These are phyloP conservation scores for Drosophila mulleri DNA, from an alignment of 2,888 invertebrate species.

Conservation along the genomic window DNA sequence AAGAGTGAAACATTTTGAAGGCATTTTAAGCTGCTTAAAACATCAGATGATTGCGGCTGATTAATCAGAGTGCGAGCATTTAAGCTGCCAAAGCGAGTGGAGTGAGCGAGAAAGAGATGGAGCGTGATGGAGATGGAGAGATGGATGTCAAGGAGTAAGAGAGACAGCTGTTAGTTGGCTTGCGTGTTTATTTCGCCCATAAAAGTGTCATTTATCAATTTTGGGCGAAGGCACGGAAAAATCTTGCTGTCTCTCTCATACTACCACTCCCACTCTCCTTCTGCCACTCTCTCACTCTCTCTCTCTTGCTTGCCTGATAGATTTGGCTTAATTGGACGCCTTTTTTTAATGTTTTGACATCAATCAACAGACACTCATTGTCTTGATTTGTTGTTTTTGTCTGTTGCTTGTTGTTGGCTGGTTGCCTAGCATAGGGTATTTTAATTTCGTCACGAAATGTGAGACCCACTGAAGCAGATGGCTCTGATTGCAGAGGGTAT, in stretches of 20 bases:
- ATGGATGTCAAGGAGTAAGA: background rate
- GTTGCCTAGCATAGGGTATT: constrained; percentile 2
- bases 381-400: constrained; percentile 34
- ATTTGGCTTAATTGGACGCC: constrained; percentile 77
- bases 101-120: background rate
- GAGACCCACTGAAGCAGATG: constrained; percentile 8
- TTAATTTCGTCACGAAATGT: background rate
- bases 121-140: background rate
- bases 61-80: constrained; percentile 79
- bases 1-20: constrained; percentile 40
- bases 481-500: background rate
- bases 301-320: constrained; percentile 51
- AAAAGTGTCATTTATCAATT: constrained; percentile 82
- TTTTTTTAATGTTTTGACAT: constrained; percentile 73
- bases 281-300: background rate
- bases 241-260: constrained; percentile 24
- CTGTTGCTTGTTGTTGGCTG: background rate
- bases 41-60: constrained; percentile 81
- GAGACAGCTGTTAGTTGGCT: constrained; percentile 3
- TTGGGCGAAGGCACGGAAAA: constrained; percentile 29
- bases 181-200: constrained; percentile 70
- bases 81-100: constrained; percentile 55
- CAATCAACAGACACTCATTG: constrained; percentile 71
- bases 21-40: constrained; percentile 79
- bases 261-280: constrained; percentile 8